These are phyloP conservation scores for Microplitis demolitor DNA, from an alignment of 1,140 invertebrate genomes.

Conservation along the genomic window DNA sequence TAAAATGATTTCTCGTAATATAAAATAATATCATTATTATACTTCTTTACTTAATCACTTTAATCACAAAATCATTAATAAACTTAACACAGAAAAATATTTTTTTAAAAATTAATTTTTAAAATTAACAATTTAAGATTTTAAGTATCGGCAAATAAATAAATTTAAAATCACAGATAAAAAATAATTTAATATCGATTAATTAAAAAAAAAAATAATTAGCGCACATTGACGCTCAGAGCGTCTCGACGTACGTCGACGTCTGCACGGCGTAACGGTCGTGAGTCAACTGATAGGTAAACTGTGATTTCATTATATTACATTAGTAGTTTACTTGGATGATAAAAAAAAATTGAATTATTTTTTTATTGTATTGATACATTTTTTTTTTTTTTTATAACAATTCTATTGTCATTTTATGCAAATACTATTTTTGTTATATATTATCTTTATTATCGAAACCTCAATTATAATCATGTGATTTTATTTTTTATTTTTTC, in stretches of 20 bases:
- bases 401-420: not conserved
- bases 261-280: slow-evolving; percentile 56
- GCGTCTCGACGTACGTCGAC: slow-evolving; percentile 39
- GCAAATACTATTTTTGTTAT: not conserved
- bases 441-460: too few relatives aligned
- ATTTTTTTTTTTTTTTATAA: not conserved
- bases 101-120: too few relatives aligned
- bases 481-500: too few relatives aligned
- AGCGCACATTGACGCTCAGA: slow-evolving; percentile 23
- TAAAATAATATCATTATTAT: too few relatives aligned
- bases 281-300: slow-evolving; percentile 59
- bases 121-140: too few relatives aligned
- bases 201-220: not conserved
- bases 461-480: too few relatives aligned
- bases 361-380: not conserved
- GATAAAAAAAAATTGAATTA: slow-evolving; percentile 27
- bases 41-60: too few relatives aligned
- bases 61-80: too few relatives aligned
- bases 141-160: not conserved
- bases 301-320: slow-evolving; percentile 48
- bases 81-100: too few relatives aligned
- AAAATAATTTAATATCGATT: not conserved
- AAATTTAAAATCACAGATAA: not conserved
- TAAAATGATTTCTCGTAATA: too few relatives aligned
- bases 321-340: slow-evolving; percentile 46